Evolutionary conservation across 2,113 vertebrate genomes (phyloP).

Genomic region (Gambusia holbrooki): DNA sequence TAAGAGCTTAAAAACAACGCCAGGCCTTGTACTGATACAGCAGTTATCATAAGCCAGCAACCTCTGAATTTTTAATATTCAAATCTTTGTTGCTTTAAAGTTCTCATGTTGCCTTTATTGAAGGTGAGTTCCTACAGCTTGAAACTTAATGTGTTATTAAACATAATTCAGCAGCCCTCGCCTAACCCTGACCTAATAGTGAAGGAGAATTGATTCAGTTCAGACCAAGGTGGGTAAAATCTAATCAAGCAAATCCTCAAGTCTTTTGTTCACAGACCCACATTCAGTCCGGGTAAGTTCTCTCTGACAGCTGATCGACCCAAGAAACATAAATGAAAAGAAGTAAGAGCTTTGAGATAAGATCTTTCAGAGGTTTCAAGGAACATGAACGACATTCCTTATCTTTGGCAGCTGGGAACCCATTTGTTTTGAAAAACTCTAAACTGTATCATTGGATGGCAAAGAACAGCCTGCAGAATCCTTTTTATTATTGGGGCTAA

Average conservation of each 20-base stretch:
- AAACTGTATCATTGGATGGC: background rate
- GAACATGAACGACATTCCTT: background rate
- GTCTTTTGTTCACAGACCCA: background rate
- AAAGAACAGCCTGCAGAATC: background rate
- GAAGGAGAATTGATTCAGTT: background rate
- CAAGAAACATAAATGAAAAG: background rate
- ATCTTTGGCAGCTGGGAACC: background rate
- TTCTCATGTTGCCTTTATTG: background rate
- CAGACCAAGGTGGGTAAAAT: background rate
- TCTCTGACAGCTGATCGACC: background rate
- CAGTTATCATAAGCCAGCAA: background rate
- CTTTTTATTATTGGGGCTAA: constrained; percentile 2
- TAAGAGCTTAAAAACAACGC: background rate
- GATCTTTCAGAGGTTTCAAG: background rate
- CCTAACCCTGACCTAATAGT: background rate
- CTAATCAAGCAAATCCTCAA: background rate
- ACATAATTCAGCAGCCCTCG: too few relatives aligned
- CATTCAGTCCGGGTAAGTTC: background rate
- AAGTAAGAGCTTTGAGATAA: background rate
- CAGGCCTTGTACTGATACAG: background rate
- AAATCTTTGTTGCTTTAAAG: background rate
- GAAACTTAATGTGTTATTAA: background rate
- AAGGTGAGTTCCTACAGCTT: background rate
- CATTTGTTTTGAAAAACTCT: constrained; percentile 4
- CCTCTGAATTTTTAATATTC: background rate